Conservation (phyloP, 2,113 vertebrate genomes). For the Pandion haliaetus region DNA sequence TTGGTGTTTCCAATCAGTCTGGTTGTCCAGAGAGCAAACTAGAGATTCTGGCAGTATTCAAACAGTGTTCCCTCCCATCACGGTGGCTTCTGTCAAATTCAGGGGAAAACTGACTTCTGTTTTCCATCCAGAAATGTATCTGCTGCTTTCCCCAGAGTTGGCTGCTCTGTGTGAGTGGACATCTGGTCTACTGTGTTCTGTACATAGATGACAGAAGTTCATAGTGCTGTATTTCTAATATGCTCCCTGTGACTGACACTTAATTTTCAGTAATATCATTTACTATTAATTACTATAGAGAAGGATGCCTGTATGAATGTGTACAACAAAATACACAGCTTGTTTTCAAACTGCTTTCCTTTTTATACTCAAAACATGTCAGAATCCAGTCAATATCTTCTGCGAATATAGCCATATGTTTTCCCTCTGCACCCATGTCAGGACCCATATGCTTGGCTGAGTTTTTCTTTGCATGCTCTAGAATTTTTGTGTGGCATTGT, state of each 20-base stretch:
- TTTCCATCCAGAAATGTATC: background rate
- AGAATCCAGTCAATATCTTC: background rate
- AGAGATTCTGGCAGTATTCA: background rate
- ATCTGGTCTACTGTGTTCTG: background rate
- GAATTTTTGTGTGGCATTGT: background rate
- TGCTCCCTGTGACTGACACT: background rate
- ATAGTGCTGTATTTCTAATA: background rate
- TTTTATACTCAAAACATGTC: background rate
- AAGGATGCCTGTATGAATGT: background rate
- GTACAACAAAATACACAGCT: background rate
- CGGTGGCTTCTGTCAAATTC: background rate
- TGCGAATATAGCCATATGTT: background rate
- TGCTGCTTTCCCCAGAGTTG: background rate
- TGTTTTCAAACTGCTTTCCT: background rate
- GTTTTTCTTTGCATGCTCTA: background rate
- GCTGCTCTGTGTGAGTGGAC: background rate
- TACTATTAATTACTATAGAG: background rate
- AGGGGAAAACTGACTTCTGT: background rate
- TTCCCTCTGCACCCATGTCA: conserved; percentile 21
- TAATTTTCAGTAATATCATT: background rate
- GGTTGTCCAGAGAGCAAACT: background rate
- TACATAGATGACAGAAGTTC: background rate
- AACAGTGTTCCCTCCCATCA: background rate
- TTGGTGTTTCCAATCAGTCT: background rate
- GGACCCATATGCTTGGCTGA: conserved; percentile 16